phyloP scores from a whole-genome alignment of 2,113 vertebrate species.

The Trogon surrucura region DNA sequence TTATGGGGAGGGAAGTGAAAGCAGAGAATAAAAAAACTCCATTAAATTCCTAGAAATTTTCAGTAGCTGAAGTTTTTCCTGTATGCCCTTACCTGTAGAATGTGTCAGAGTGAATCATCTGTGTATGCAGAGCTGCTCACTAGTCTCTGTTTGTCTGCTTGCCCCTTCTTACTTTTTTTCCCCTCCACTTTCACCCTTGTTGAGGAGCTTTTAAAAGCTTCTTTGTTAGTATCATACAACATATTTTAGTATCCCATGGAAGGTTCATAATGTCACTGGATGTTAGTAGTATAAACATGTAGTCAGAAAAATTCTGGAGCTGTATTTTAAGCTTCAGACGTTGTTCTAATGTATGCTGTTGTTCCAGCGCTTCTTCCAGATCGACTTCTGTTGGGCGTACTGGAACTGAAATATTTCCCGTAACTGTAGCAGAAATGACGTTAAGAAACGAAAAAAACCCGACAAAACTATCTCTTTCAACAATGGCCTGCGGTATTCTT shows the following conservation, averaged over 20 bases:
- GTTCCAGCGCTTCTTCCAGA: conserved; percentile 18
- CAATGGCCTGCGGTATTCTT: conserved; percentile 37
- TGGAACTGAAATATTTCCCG: conserved; percentile 1
- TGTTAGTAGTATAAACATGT: neutral
- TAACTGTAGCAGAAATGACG: conserved; percentile 35
- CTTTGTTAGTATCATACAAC: neutral
- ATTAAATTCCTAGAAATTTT: conserved; percentile 41
- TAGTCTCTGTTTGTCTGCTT: neutral
- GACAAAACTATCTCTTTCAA: conserved; percentile 8
- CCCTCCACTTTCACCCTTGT: neutral
- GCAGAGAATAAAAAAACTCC: neutral
- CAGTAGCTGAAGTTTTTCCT: neutral
- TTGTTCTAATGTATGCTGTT: conserved; percentile 8
- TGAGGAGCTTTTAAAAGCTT: conserved; percentile 1
- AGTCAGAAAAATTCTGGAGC: neutral
- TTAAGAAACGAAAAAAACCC: neutral
- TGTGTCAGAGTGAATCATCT: conserved; percentile 15
- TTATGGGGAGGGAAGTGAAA: neutral
- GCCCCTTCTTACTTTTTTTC: neutral
- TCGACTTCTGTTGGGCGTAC: neutral
- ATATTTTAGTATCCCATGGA: neutral
- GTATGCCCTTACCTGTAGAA: neutral
- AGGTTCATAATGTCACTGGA: neutral
- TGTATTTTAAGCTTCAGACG: neutral
- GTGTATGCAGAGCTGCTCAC: neutral